A percentile compares a stretch with the other conserved stretches of the same genome.
These are phyloP conservation scores for Lucifuga dentata DNA, from an alignment of 2,113 vertebrate species.

Conservation along the genomic window DNA sequence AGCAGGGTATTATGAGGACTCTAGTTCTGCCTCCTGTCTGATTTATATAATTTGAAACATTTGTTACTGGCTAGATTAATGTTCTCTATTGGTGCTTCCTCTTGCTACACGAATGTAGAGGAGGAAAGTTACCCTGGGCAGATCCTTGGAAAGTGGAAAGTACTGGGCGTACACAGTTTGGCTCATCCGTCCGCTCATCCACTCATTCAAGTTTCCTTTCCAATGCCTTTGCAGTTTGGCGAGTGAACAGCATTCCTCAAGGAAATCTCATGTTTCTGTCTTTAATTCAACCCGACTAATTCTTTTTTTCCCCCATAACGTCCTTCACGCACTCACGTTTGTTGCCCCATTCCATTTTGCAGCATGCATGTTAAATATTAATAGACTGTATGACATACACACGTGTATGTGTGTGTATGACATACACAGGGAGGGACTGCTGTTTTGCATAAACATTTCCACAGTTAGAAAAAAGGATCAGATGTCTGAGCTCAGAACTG, in stretches of 20 bases:
- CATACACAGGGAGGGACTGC: slow-evolving; percentile 48
- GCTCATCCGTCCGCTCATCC: slow-evolving; percentile 40
- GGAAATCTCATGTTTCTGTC: slow-evolving; percentile 18
- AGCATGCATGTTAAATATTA: slow-evolving; percentile 50
- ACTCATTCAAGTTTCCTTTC: slow-evolving; percentile 14
- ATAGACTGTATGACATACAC: slow-evolving; percentile 21
- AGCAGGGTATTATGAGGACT: not conserved
- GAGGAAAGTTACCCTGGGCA: slow-evolving; percentile 62
- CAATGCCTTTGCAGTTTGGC: slow-evolving; percentile 25
- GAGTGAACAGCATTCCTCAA: not conserved
- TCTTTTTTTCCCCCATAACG: not conserved
- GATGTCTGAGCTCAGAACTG: slow-evolving; percentile 41
- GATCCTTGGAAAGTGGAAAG: slow-evolving; percentile 49
- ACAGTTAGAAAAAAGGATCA: slow-evolving; percentile 48
- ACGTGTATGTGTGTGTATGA: too few species aligned
- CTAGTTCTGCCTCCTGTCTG: not conserved
- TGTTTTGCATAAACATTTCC: slow-evolving; percentile 75
- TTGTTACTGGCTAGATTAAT: too few species aligned
- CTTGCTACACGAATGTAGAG: slow-evolving; percentile 1
- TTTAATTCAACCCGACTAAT: slow-evolving; percentile 23
- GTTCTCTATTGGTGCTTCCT: too few species aligned
- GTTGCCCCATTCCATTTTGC: slow-evolving; percentile 28
- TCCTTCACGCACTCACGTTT: slow-evolving; percentile 1
- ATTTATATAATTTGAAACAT: not conserved
- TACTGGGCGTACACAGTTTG: slow-evolving; percentile 38